A percentile compares a stretch with the other conserved stretches of the same genome.
Conservation (phyloP, 2,797 vertebrate genomes). For the Sebastes hopkinsi region DNA sequence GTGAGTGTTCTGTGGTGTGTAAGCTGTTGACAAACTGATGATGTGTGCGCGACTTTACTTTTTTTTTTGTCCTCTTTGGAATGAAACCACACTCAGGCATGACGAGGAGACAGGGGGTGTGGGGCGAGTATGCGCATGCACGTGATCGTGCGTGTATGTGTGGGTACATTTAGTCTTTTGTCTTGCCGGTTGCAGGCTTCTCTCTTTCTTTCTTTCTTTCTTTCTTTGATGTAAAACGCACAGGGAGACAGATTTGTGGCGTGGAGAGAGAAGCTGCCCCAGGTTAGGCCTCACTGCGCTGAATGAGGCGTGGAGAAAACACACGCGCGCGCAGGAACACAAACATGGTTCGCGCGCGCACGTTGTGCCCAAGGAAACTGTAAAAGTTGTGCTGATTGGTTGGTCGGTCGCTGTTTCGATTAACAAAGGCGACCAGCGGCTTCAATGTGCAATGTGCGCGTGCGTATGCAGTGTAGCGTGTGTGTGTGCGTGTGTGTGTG, state of each 20-base stretch:
- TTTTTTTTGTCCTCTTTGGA: neutral
- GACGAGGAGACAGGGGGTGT: neutral
- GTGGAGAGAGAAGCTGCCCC: constrained; percentile 1
- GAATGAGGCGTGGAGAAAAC: constrained; percentile 53
- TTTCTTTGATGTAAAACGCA: constrained; percentile 64
- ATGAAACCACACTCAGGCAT: neutral
- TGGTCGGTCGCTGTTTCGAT: constrained; percentile 14
- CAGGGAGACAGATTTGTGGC: constrained; percentile 59
- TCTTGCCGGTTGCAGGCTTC: constrained; percentile 4
- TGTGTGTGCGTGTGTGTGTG: neutral
- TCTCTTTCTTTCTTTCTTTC: neutral
- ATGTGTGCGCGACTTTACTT: constrained; percentile 1
- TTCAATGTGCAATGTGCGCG: neutral
- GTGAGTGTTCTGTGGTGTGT: neutral
- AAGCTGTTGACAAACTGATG: constrained; percentile 45
- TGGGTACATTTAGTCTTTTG: constrained; percentile 19
- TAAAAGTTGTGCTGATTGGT: constrained; percentile 21
- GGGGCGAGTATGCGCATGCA: neutral
- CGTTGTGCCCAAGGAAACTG: constrained; percentile 14
- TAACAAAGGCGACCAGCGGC: neutral
- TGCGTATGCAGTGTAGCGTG: neutral
- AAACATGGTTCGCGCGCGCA: neutral
- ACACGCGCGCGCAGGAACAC: neutral
- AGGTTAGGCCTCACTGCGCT: constrained; percentile 42
- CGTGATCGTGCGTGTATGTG: neutral